Percentiles rank a stretch among this genome's conserved stretches.
Evolutionary conservation across 2,113 vertebrate genomes (phyloP).

Genomic region (Trachemys scripta): DNA sequence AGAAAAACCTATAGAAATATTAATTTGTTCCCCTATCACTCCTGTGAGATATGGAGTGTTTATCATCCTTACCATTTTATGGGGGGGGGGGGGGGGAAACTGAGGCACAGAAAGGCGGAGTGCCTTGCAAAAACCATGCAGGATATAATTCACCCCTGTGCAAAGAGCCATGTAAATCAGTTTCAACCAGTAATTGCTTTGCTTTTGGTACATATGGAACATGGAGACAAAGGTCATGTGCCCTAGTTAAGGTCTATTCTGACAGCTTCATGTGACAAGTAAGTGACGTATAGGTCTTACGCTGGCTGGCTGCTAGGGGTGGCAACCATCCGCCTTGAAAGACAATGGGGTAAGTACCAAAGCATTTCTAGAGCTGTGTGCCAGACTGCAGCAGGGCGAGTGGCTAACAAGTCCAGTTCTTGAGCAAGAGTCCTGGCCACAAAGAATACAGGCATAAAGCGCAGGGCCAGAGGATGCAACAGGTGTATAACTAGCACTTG

Average conservation of each 20-base stretch:
- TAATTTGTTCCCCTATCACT: not conserved
- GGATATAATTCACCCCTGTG: not conserved
- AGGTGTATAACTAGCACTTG: not conserved
- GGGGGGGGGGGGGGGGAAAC: not conserved
- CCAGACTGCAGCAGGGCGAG: not conserved
- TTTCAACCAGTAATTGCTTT: conserved; percentile 79
- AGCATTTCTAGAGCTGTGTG: not conserved
- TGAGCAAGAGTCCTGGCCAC: not conserved
- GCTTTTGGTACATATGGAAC: conserved; percentile 64
- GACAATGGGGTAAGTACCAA: not conserved
- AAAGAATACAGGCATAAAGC: not conserved
- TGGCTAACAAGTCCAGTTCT: not conserved
- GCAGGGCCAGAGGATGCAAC: not conserved
- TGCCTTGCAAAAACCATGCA: not conserved
- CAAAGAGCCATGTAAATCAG: not conserved
- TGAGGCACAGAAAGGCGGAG: not conserved
- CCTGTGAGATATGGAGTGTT: not conserved
- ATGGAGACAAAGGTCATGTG: not conserved
- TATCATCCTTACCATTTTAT: not conserved
- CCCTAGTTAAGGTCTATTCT: not conserved
- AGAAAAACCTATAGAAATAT: not conserved
- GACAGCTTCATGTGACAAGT: not conserved
- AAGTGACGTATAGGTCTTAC: not conserved
- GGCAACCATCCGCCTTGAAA: not conserved
- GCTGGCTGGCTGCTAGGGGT: not conserved